Percentiles rank a stretch among this genome's conserved stretches.
These are phyloP conservation scores for Deilephila porcellus DNA, from an alignment of 2,888 invertebrate genomes.

Conservation along the genomic window DNA sequence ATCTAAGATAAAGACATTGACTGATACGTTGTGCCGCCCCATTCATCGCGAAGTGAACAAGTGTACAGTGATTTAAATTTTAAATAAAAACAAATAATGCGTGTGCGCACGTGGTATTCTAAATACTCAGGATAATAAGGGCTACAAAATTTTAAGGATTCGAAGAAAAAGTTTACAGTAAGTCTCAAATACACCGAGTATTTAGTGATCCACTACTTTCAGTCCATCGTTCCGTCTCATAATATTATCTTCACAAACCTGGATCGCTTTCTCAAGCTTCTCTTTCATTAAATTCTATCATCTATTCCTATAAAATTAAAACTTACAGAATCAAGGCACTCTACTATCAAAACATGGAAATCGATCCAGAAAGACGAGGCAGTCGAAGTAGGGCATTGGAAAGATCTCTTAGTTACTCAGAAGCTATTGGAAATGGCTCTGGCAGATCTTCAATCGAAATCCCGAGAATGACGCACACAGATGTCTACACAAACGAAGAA, in stretches of 20 bases:
- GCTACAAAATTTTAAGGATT: neutral
- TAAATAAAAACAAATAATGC: slow-evolving; percentile 10
- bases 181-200: neutral
- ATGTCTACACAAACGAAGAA: slow-evolving; percentile 77
- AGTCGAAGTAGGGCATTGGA: slow-evolving; percentile 68
- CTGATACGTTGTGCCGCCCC: slow-evolving; percentile 32
- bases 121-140: no score
- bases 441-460: slow-evolving; percentile 74
- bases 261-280: no score
- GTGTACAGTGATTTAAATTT: slow-evolving; percentile 7
- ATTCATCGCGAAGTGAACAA: slow-evolving; percentile 39
- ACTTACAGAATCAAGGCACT: neutral
- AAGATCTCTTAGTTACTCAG: slow-evolving; percentile 76
- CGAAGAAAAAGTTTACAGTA: neutral
- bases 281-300: no score
- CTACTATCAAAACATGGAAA: slow-evolving; percentile 40
- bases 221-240: no score
- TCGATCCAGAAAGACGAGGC: slow-evolving; percentile 58
- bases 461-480: slow-evolving; percentile 68
- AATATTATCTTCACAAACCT: neutral
- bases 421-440: slow-evolving; percentile 73
- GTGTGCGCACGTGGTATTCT: neutral
- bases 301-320: no score
- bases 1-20: slow-evolving; percentile 55
- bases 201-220: no score